phyloP scores from a whole-genome alignment of 2,113 vertebrate genomes.

The Ochotona princeps region DNA sequence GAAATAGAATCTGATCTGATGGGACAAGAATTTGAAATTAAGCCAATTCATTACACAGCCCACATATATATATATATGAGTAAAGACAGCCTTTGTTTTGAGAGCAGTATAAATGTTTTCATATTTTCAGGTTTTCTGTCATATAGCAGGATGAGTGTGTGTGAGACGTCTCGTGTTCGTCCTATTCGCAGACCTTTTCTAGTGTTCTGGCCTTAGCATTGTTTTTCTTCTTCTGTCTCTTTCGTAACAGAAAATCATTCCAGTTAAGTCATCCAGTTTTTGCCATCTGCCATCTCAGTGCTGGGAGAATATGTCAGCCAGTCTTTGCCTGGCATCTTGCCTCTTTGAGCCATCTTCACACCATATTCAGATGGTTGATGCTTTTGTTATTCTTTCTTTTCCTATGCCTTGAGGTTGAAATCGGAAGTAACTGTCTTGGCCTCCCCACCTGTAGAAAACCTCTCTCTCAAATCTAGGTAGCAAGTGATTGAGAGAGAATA shows the following conservation, averaged over 20 bases:
- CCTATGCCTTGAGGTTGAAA: background rate
- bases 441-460: background rate
- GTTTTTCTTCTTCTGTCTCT: background rate
- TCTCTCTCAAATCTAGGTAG: background rate
- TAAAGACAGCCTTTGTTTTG: background rate
- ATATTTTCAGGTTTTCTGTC: background rate
- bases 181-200: background rate
- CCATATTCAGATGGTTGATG: background rate
- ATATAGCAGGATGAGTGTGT: background rate
- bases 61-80: background rate
- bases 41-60: background rate
- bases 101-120: background rate
- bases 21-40: conserved; percentile 3
- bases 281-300: background rate
- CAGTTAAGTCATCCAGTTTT: background rate
- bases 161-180: background rate
- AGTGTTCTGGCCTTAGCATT: background rate
- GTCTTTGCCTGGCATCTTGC: background rate
- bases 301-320: background rate
- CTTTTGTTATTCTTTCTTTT: background rate
- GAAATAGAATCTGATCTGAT: conserved; percentile 24
- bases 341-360: background rate
- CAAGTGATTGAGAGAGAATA: background rate
- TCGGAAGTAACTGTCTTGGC: background rate
- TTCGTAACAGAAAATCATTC: background rate